Conservation (phyloP, 1,140 invertebrate genomes). For the Saxidomus purpurata region DNA sequence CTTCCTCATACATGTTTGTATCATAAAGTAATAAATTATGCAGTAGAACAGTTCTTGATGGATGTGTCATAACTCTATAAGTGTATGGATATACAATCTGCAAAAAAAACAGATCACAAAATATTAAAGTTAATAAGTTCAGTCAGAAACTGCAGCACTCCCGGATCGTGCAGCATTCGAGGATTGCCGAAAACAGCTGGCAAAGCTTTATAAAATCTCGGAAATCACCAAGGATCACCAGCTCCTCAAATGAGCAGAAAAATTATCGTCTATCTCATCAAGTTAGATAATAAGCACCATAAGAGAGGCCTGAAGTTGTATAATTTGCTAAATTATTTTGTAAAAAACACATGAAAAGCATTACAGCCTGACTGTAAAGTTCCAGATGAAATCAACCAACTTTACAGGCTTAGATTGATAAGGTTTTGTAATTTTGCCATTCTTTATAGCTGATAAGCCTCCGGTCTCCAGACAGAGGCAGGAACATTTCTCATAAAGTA, state of each 20-base stretch:
- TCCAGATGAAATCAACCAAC: background rate
- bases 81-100: too few species aligned
- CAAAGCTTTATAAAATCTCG: background rate
- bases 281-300: slow-evolving; percentile 30
- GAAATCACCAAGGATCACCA: background rate
- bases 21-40: too few species aligned
- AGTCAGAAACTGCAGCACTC: background rate
- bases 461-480: background rate
- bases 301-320: slow-evolving; percentile 11
- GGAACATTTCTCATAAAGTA: slow-evolving; percentile 16
- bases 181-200: slow-evolving; percentile 1
- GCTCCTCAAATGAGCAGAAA: slow-evolving; percentile 16
- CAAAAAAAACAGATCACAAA: too few species aligned
- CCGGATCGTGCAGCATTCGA: too few species aligned
- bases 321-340: slow-evolving; percentile 20
- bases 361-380: background rate
- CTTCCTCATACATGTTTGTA: too few species aligned
- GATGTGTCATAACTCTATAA: too few species aligned
- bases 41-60: too few species aligned
- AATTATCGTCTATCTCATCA: slow-evolving; percentile 1
- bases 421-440: slow-evolving; percentile 30
- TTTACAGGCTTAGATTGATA: background rate
- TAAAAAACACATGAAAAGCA: slow-evolving; percentile 31
- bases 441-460: background rate
- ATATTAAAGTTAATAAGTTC: too few species aligned